Evolutionary conservation across 2,113 vertebrate species (phyloP).

Genomic region (Antennarius striatus): DNA sequence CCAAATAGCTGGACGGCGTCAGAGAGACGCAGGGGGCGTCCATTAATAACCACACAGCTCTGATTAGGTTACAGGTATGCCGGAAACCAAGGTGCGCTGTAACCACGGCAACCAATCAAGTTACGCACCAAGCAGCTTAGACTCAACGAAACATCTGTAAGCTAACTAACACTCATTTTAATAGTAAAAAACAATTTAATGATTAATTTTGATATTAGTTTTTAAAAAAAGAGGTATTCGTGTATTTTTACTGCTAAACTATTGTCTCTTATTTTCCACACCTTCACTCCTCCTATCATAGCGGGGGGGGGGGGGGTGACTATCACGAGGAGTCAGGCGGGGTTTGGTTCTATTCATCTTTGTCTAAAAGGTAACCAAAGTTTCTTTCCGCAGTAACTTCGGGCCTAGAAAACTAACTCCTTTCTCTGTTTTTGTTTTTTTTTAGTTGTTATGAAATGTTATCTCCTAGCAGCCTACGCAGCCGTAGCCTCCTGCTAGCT

Average conservation of each 20-base stretch:
- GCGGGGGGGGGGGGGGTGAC: constrained; percentile 32
- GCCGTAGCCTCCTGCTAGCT: too few relatives aligned
- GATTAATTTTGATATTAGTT: too few relatives aligned
- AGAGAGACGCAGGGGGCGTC: background rate
- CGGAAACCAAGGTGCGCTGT: constrained; percentile 19
- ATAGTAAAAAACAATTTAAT: too few relatives aligned
- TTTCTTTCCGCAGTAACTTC: background rate
- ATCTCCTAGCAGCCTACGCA: background rate
- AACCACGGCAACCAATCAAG: constrained; percentile 33
- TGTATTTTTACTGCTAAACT: too few relatives aligned
- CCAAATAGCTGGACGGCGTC: constrained; percentile 28
- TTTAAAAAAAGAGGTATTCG: too few relatives aligned
- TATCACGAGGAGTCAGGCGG: constrained; percentile 52
- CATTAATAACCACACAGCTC: constrained; percentile 27
- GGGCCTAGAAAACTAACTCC: too few relatives aligned
- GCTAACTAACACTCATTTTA: background rate
- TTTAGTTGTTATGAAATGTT: background rate
- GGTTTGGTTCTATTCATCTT: constrained; percentile 24
- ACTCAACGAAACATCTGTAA: background rate
- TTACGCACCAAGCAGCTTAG: background rate
- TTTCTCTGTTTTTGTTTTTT: background rate
- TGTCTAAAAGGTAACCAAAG: constrained; percentile 7
- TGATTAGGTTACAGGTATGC: constrained; percentile 15
- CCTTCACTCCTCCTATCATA: background rate
- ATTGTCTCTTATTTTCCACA: background rate